These are phyloP conservation scores for Thamnophis sirtalis DNA, from an alignment of 2,113 vertebrate species.

Conservation along the genomic window DNA sequence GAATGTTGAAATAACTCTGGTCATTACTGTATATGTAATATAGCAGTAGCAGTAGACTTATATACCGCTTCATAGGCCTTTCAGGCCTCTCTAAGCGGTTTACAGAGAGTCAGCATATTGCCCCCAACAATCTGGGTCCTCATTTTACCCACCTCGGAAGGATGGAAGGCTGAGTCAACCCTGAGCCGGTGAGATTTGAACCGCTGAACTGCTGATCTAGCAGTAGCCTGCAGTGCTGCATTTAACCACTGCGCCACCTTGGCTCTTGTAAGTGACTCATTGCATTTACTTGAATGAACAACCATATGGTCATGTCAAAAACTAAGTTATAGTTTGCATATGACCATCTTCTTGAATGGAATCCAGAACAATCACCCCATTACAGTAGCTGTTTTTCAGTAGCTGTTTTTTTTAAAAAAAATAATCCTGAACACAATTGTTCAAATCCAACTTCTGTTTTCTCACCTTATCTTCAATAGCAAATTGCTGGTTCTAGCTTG, in stretches of 20 bases:
- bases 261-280: not conserved
- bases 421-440: not conserved
- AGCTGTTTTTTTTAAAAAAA: not conserved
- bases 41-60: no score
- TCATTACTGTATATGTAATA: not conserved
- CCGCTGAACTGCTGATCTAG: no score
- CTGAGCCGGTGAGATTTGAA: no score
- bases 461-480: not conserved
- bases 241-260: no score
- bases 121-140: no score
- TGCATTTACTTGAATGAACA: not conserved
- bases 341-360: not conserved
- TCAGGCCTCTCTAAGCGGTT: no score
- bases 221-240: no score
- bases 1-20: not conserved
- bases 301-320: not conserved
- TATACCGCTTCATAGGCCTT: no score
- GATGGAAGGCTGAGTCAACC: no score
- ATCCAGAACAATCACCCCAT: not conserved
- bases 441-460: not conserved
- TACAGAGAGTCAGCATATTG: no score
- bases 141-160: no score
- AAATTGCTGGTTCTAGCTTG: not conserved
- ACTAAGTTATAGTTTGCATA: not conserved
- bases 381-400: not conserved